Evolutionary conservation across 2,113 vertebrate genomes (phyloP).

Genomic region (Crocuta crocuta): DNA sequence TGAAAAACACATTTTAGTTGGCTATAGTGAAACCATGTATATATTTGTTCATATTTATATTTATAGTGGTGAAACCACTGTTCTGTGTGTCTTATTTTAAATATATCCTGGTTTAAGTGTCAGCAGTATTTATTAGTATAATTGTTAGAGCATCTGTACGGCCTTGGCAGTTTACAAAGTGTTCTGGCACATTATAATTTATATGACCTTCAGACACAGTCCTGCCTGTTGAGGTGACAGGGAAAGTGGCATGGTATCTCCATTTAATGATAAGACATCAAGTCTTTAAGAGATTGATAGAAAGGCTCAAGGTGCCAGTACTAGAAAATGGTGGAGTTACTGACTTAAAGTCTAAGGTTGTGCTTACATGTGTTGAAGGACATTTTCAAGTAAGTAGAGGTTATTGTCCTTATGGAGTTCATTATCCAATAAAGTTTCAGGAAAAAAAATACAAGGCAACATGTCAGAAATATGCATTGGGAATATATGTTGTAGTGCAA

Average conservation of each 20-base stretch:
- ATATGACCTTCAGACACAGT: background rate
- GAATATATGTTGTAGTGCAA: background rate
- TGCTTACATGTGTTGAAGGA: background rate
- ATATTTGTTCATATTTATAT: background rate
- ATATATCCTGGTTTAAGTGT: background rate
- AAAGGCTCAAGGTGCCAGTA: background rate
- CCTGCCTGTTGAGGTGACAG: background rate
- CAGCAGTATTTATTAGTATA: background rate
- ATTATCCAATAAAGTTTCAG: background rate
- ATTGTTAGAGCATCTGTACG: background rate
- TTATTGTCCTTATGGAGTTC: background rate
- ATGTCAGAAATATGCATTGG: background rate
- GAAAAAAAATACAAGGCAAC: background rate
- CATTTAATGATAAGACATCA: background rate
- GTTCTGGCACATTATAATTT: background rate
- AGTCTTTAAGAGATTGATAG: background rate
- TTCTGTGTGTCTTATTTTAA: background rate
- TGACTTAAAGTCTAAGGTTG: background rate
- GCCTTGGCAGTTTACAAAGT: background rate
- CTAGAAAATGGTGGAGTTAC: background rate
- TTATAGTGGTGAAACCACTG: background rate
- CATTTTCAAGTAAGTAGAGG: conserved; percentile 3
- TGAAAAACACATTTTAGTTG: background rate
- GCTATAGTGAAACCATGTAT: background rate
- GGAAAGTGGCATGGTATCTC: background rate